phyloP scores from a whole-genome alignment of 30 jellyfish, hydroid and myxozoan species.

The Hydractinia echinata region DNA sequence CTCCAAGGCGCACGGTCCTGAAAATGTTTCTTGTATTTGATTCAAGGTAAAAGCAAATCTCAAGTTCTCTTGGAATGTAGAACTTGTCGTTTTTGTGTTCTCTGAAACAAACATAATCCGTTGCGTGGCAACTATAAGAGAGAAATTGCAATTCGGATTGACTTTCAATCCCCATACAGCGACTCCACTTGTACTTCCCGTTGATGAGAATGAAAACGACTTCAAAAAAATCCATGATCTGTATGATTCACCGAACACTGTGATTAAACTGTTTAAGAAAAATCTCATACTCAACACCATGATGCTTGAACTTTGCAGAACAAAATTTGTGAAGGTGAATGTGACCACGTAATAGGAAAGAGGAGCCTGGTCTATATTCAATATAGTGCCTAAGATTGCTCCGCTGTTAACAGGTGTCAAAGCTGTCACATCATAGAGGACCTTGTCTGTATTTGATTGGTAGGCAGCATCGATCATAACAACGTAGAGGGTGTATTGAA shows the following conservation, averaged over 20 bases:
- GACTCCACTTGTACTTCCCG: conserved; percentile 11
- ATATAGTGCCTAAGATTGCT: not conserved
- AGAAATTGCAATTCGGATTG: conserved; percentile 35
- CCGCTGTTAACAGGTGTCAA: not conserved
- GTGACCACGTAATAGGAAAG: conserved; percentile 24
- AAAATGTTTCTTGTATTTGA: conserved; percentile 40
- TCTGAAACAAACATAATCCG: conserved; percentile 39
- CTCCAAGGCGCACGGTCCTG: conserved; percentile 40
- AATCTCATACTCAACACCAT: conserved; percentile 17
- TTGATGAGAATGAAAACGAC: conserved; percentile 22
- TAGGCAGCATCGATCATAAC: conserved; percentile 29
- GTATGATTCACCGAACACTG: conserved; percentile 18
- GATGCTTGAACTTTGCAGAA: not conserved
- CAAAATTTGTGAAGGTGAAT: conserved; percentile 13
- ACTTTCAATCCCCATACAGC: conserved; percentile 29
- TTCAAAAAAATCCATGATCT: conserved; percentile 6
- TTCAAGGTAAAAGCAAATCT: conserved; percentile 10
- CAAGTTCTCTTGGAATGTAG: conserved; percentile 15
- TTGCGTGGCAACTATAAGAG: conserved; percentile 31
- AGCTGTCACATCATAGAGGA: not conserved
- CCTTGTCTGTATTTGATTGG: not conserved
- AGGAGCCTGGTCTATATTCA: not conserved
- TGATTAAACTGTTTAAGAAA: conserved; percentile 24
- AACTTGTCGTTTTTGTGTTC: conserved; percentile 7
- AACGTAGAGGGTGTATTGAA: not conserved